A percentile compares a stretch with the other conserved stretches of the same genome.
Conservation (phyloP, 1,140 invertebrate genomes). For the Charaxes varanes region DNA sequence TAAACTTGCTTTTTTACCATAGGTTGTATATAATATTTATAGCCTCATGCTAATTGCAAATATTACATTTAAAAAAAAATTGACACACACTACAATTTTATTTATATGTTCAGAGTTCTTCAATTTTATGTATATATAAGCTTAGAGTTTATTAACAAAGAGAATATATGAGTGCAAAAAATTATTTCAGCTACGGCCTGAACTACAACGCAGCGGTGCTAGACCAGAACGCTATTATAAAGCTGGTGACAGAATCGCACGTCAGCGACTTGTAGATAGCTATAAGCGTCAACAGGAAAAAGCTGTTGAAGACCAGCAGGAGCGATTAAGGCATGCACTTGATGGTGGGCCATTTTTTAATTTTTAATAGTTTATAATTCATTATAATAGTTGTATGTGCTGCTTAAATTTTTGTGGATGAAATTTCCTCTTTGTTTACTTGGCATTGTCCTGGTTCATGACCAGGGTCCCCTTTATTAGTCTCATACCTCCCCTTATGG, state of each 20-base stretch:
- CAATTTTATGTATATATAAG: too few relatives aligned
- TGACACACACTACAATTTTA: too few relatives aligned
- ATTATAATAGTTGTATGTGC: not conserved
- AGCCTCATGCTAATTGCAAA: too few relatives aligned
- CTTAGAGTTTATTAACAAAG: not conserved
- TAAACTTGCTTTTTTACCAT: too few relatives aligned
- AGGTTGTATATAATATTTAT: too few relatives aligned
- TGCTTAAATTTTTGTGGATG: too few relatives aligned
- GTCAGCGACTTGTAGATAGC: constrained; percentile 70
- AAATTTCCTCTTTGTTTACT: too few relatives aligned
- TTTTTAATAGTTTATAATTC: not conserved
- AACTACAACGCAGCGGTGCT: constrained; percentile 29
- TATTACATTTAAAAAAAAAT: too few relatives aligned
- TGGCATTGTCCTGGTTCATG: too few relatives aligned
- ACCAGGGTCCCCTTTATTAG: too few relatives aligned
- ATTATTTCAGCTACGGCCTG: constrained; percentile 42
- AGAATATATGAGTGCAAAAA: not conserved
- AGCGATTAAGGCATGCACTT: constrained; percentile 74
- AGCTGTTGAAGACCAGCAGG: constrained; percentile 71
- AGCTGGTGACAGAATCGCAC: constrained; percentile 34
- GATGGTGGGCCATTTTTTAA: constrained; percentile 54
- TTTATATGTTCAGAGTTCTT: too few relatives aligned
- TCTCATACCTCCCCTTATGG: too few relatives aligned
- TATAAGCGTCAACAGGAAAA: constrained; percentile 75
- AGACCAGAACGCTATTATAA: constrained; percentile 23